These are phyloP conservation scores for Xiphophorus hellerii DNA, from an alignment of 2,113 vertebrate species.

Conservation along the genomic window DNA sequence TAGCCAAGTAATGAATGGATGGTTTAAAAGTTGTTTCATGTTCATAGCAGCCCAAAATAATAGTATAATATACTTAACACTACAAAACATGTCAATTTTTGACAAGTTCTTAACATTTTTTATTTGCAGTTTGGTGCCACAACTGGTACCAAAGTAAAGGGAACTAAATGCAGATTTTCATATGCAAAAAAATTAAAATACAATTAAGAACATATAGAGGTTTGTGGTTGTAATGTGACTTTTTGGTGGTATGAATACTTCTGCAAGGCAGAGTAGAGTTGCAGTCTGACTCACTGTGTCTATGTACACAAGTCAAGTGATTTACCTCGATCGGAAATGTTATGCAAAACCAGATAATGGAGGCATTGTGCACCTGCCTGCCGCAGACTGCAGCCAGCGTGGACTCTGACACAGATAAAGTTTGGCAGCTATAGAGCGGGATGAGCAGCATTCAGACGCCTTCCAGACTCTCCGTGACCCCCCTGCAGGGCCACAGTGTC, in stretches of 20 bases:
- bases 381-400: constrained; percentile 35
- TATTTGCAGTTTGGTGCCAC: too few species aligned
- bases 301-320: constrained; percentile 54
- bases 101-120: too few species aligned
- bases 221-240: too few species aligned
- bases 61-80: too few species aligned
- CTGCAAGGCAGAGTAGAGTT: neutral
- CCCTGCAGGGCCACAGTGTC: constrained; percentile 43
- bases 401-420: constrained; percentile 67
- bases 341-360: constrained; percentile 64
- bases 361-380: constrained; percentile 73
- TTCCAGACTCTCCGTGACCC: constrained; percentile 43
- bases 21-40: too few species aligned
- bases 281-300: constrained; percentile 10
- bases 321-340: constrained; percentile 64
- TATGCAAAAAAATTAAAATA: neutral
- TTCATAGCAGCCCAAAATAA: too few species aligned
- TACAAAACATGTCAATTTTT: too few species aligned
- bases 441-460: constrained; percentile 61
- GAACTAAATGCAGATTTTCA: neutral
- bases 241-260: too few species aligned
- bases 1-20: too few species aligned
- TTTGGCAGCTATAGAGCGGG: constrained; percentile 61
- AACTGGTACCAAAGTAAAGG: neutral
- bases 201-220: neutral